Evolutionary conservation across 2,888 invertebrate species (phyloP).

Genomic region (Sinelater perroti): DNA sequence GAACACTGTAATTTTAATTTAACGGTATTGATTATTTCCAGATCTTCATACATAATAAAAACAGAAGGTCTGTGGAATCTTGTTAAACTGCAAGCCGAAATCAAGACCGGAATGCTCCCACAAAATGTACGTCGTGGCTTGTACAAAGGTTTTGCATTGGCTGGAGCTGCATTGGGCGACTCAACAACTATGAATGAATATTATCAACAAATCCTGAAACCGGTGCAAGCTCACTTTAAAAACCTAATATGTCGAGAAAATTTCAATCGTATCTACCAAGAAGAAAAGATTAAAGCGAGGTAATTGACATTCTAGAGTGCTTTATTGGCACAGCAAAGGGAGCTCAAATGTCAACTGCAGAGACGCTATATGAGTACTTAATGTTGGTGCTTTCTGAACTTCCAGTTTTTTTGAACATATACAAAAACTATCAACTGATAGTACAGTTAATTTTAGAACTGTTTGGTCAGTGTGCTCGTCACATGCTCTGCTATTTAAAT

Average conservation of each 20-base stretch:
- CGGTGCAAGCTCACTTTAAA: conserved; percentile 65
- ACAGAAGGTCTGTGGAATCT: conserved; percentile 67
- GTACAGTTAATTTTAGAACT: conserved; percentile 79
- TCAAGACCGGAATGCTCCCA: conserved; percentile 65
- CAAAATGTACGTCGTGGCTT: conserved; percentile 71
- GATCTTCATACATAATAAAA: conserved; percentile 65
- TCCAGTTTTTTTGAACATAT: conserved; percentile 75
- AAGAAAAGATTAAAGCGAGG: conserved; percentile 72
- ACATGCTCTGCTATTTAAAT: conserved; percentile 72
- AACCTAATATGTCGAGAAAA: conserved; percentile 63
- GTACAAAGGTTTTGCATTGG: conserved; percentile 76
- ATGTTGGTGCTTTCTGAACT: conserved; percentile 73
- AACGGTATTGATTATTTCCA: conserved; percentile 46
- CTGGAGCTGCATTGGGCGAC: conserved; percentile 64
- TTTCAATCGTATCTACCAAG: conserved; percentile 65
- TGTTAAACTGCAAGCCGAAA: conserved; percentile 63
- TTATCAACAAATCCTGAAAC: conserved; percentile 60
- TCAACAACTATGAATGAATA: conserved; percentile 51
- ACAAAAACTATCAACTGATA: conserved; percentile 82
- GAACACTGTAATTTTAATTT: conserved; percentile 1
- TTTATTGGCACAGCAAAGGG: conserved; percentile 78
- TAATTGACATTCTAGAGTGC: conserved; percentile 80
- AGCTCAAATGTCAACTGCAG: conserved; percentile 61
- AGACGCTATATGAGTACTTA: conserved; percentile 66
- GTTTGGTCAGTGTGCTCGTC: conserved; percentile 75